Evolutionary conservation across 2,113 vertebrate genomes (phyloP), one percentile per base, ranked within the genome.

Genomic region (Atrichornis clamosus): DNA sequence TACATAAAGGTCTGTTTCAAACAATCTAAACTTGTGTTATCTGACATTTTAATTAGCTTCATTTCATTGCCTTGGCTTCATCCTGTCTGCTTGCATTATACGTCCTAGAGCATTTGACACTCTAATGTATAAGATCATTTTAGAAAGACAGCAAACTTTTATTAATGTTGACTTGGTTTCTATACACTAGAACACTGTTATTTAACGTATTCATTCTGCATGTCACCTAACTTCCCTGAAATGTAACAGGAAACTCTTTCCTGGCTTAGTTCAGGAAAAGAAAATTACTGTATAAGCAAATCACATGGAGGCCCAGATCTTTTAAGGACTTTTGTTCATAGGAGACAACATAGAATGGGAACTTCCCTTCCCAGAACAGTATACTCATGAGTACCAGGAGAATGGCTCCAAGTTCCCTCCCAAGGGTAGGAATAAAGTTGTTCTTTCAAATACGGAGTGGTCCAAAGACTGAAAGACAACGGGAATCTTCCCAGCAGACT

Each of bases 41-140:
- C 72, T 93, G 96, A 95, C 88, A 95, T 92, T 93, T 93, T 92
- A 95, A 96, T 95, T 92, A 93, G 67, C 68, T 23, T 47, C 23
- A 65, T 93, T 85, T 89, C 74, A 92, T 84, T 95, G 87, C 68
- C 81, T 95, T 87, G 88, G 87, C 95, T 92, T 89, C 50, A 42
- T 83, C 79, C n/a, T 60, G 15, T 93, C 87, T 87, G 92, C 63
- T 77, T 94, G 44, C 56, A 73, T 96, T 95, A 11, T 41, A 81
- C 72, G 76, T 73, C 67, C 35, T 82, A 58, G 32, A 81, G 39
- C 47, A 67, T 89, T 90, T 96, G 92, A 95, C 87, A 73, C 37
- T 50, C 10, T 52, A 77, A 80, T 56, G 67, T 74, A 83, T 41
- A 92, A 80, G 63, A 86, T 49, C 26, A 18, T 67, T 81, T 95